phyloP scores from a whole-genome alignment of 2,797 vertebrate genomes.

The Mionectes olivaceus region DNA sequence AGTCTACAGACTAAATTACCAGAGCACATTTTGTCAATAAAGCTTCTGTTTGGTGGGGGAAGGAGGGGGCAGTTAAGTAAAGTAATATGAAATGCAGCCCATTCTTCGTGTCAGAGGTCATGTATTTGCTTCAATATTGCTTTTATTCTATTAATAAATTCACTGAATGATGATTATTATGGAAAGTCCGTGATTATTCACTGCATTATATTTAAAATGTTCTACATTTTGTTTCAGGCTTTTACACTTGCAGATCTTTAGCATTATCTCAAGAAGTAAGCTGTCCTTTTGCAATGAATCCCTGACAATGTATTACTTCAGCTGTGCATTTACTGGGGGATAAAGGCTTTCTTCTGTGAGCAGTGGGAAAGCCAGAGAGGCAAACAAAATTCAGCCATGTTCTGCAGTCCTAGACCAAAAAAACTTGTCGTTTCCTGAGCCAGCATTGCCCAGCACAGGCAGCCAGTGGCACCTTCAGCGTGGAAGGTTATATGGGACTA shows the following conservation, averaged over 20 bases:
- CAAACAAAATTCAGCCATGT: conserved; percentile 12
- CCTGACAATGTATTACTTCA: conserved; percentile 7
- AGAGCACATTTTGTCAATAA: conserved; percentile 65
- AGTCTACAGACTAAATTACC: conserved; percentile 50
- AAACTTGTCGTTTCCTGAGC: not conserved
- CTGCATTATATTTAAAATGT: not conserved
- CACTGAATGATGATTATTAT: not conserved
- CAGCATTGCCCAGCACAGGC: not conserved
- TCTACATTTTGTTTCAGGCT: not conserved
- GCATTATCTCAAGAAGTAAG: not conserved
- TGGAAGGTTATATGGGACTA: conserved; percentile 5
- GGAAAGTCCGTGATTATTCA: not conserved
- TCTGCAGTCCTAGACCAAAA: not conserved
- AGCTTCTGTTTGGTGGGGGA: conserved; percentile 50
- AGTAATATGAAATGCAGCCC: conserved; percentile 42
- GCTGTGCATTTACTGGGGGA: not conserved
- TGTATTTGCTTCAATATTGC: conserved; percentile 59
- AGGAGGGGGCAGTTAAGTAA: conserved; percentile 48
- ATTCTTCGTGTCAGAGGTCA: conserved; percentile 43
- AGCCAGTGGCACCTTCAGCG: conserved; percentile 9
- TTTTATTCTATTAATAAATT: conserved; percentile 56
- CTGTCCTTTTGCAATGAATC: not conserved
- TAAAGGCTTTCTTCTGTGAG: conserved; percentile 35
- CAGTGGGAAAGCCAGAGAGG: conserved; percentile 8
- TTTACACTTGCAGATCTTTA: not conserved